Conservation (phyloP, 1,140 invertebrate genomes). For the Ostrea denselamellosa region DNA sequence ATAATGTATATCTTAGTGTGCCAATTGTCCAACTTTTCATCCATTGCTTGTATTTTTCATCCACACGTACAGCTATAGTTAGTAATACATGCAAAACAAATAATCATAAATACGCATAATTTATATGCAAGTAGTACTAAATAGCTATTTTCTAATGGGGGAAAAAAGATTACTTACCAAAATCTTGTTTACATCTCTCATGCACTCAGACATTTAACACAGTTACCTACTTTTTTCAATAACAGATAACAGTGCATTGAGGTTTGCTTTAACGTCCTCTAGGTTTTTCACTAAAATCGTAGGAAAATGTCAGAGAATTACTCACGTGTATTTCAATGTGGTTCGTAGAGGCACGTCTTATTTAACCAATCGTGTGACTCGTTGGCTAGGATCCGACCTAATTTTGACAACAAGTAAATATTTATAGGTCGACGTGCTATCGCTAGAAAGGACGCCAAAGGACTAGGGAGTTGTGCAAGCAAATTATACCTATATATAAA, state of each 20-base stretch:
- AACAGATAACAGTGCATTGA: not conserved
- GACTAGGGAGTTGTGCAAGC: too few relatives aligned
- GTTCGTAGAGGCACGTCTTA: not conserved
- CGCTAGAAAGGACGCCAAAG: too few relatives aligned
- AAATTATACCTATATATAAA: too few relatives aligned
- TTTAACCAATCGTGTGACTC: not conserved
- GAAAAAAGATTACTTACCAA: not conserved
- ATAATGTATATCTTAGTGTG: too few relatives aligned
- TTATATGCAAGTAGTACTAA: not conserved
- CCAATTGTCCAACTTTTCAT: too few relatives aligned
- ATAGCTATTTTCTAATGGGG: not conserved
- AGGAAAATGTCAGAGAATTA: not conserved
- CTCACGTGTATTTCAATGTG: slow-evolving; percentile 12
- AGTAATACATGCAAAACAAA: too few relatives aligned
- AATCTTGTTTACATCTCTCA: not conserved
- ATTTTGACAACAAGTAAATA: slow-evolving; percentile 31
- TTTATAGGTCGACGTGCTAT: too few relatives aligned
- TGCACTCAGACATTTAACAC: slow-evolving; percentile 16
- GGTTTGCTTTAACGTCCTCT: not conserved
- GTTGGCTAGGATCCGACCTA: not conserved
- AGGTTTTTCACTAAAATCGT: not conserved
- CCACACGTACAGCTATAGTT: too few relatives aligned
- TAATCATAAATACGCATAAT: too few relatives aligned
- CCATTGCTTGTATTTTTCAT: too few relatives aligned
- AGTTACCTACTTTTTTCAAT: not conserved